A percentile compares a stretch with the other conserved stretches of the same genome.
These are phyloP conservation scores for Ellobius talpinus DNA, from an alignment of 2,113 vertebrate species.

Conservation along the genomic window DNA sequence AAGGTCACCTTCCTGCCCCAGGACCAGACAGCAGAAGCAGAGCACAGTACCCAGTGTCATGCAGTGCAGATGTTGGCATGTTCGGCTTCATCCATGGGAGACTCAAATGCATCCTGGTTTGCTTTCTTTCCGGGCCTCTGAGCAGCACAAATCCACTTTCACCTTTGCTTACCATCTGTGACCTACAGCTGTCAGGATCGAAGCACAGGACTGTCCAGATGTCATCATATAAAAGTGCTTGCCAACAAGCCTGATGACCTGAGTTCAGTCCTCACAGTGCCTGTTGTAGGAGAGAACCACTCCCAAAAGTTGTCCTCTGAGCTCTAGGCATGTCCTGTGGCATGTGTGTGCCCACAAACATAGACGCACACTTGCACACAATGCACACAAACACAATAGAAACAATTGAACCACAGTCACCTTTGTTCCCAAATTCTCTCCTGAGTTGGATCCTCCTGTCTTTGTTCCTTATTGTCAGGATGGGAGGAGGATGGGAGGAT, in stretches of 20 bases:
- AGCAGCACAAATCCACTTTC: background rate
- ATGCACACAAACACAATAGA: background rate
- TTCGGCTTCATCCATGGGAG: constrained; percentile 43
- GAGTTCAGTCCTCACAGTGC: background rate
- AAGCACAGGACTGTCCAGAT: background rate
- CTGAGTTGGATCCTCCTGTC: background rate
- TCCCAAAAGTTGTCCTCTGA: background rate
- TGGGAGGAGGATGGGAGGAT: background rate
- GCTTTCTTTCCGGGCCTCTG: constrained; percentile 25
- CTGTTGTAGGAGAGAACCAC: background rate
- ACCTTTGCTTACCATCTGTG: constrained; percentile 2
- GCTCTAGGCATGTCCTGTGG: background rate
- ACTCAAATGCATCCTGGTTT: background rate
- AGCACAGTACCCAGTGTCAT: background rate
- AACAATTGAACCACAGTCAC: background rate
- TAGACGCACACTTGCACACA: background rate
- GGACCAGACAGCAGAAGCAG: constrained; percentile 38
- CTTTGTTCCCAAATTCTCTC: background rate
- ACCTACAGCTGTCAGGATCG: background rate
- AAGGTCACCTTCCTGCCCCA: constrained; percentile 66
- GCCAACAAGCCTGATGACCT: background rate
- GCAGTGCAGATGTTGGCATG: background rate
- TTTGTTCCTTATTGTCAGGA: constrained; percentile 9
- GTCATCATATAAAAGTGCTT: background rate
- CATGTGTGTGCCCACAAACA: background rate